These are phyloP conservation scores for Euplexia lucipara DNA, from an alignment of 2,888 invertebrate species.

Conservation along the genomic window DNA sequence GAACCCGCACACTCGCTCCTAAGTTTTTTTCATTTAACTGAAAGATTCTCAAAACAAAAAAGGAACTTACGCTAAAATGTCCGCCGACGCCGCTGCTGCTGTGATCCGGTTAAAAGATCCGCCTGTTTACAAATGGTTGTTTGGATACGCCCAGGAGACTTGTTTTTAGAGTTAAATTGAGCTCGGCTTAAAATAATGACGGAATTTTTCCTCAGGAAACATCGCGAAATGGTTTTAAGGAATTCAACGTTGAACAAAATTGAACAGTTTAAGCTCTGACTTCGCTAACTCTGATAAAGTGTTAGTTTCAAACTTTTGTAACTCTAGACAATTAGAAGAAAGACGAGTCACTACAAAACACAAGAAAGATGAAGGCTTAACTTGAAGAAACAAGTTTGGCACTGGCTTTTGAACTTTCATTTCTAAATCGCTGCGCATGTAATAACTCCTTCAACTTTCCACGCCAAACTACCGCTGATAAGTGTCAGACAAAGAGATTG, in stretches of 20 bases:
- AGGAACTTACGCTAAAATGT: constrained; percentile 44
- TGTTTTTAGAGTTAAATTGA: constrained; percentile 70
- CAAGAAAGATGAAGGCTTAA: constrained; percentile 2
- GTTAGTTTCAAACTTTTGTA: constrained; percentile 23
- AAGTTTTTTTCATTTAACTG: constrained; percentile 50
- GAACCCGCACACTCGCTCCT: constrained; percentile 13
- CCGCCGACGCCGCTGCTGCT: constrained; percentile 43
- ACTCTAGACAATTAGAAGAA: constrained; percentile 11
- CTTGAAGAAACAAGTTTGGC: constrained; percentile 2
- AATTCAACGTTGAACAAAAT: constrained; percentile 48
- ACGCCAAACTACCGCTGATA: neutral
- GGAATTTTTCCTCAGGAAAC: constrained; percentile 64
- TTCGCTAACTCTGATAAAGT: constrained; percentile 48
- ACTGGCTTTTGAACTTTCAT: constrained; percentile 9
- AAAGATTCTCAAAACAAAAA: constrained; percentile 46
- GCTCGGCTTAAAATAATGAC: constrained; percentile 69
- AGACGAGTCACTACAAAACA: neutral
- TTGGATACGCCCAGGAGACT: constrained; percentile 67
- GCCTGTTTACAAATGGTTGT: constrained; percentile 70
- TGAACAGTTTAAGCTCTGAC: constrained; percentile 38
- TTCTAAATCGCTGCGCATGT: constrained; percentile 9
- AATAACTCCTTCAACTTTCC: neutral
- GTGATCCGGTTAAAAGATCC: constrained; percentile 67
- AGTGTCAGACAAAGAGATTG: neutral
- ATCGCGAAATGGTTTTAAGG: constrained; percentile 48